phyloP scores from a whole-genome alignment of 2,797 vertebrate genomes.

The Graptemys geographica region DNA sequence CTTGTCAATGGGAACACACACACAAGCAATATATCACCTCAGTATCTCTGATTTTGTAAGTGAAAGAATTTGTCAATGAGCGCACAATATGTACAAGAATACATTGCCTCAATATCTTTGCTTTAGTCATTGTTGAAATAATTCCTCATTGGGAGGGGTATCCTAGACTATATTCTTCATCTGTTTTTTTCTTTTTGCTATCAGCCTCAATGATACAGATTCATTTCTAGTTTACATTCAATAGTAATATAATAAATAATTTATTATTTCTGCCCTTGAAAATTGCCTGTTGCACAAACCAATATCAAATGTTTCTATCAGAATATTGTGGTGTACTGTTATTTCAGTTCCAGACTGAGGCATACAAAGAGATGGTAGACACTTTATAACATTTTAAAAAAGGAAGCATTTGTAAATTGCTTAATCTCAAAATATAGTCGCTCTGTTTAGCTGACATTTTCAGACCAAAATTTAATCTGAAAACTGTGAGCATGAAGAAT shows the following conservation, averaged over 20 bases:
- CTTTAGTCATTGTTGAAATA: neutral
- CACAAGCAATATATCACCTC: neutral
- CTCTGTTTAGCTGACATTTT: neutral
- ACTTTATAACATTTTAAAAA: neutral
- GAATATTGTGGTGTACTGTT: neutral
- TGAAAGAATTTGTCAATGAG: neutral
- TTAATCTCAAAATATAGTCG: neutral
- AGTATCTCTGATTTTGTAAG: neutral
- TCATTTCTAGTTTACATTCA: neutral
- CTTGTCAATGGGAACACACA: neutral
- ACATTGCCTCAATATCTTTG: accelerated
- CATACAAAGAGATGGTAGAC: neutral
- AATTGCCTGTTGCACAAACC: neutral
- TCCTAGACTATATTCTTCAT: accelerated
- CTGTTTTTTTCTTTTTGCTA: neutral
- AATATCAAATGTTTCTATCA: neutral
- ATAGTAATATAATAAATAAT: neutral
- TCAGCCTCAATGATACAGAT: neutral
- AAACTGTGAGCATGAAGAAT: accelerated
- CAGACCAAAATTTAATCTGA: neutral
- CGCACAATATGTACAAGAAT: neutral
- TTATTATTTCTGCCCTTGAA: accelerated
- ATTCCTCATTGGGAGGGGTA: neutral
- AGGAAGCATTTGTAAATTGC: neutral
- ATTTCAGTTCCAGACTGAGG: neutral